These are phyloP conservation scores for Danionella cerebrum DNA, from an alignment of 2,113 vertebrate species.

Conservation along the genomic window DNA sequence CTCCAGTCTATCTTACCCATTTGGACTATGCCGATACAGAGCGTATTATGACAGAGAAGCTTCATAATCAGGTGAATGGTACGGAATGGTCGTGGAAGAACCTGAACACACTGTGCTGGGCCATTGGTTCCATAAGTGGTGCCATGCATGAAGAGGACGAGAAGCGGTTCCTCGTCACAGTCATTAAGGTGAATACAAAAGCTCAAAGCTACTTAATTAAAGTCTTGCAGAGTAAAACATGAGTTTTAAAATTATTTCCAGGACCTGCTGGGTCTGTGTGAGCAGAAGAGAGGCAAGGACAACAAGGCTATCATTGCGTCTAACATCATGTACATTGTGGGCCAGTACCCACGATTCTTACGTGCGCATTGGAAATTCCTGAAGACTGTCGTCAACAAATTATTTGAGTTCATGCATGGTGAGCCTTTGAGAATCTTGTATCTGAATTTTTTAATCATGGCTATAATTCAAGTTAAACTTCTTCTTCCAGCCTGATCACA, in stretches of 20 bases:
- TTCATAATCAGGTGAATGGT: conserved; percentile 98
- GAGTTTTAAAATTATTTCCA: conserved; percentile 48
- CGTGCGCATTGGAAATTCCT: conserved; percentile 98
- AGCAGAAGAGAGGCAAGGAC: conserved; percentile 98
- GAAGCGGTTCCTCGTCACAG: conserved; percentile 95
- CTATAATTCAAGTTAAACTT: not conserved
- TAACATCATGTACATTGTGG: conserved; percentile 99
- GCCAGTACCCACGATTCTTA: conserved; percentile 95
- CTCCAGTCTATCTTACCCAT: conserved; percentile 92
- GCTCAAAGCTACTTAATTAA: too few relatives aligned
- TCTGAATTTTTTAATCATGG: not conserved
- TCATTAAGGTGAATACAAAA: conserved; percentile 99
- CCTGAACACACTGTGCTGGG: conserved; percentile 95
- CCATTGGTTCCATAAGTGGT: conserved; percentile 96
- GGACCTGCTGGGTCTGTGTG: conserved; percentile 95
- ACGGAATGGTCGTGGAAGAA: conserved; percentile 99
- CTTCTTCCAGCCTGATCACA: not conserved
- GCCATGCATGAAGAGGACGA: conserved; percentile 99
- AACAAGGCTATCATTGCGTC: conserved; percentile 99
- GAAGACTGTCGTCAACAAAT: conserved; percentile 97
- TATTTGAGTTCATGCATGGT: conserved; percentile 99
- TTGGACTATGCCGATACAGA: conserved; percentile 97
- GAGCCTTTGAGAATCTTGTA: too few relatives aligned
- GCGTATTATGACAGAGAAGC: conserved; percentile 97
- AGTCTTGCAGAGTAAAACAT: not conserved